Conservation (phyloP, 2,113 vertebrate species). For the Scopus umbretta region DNA sequence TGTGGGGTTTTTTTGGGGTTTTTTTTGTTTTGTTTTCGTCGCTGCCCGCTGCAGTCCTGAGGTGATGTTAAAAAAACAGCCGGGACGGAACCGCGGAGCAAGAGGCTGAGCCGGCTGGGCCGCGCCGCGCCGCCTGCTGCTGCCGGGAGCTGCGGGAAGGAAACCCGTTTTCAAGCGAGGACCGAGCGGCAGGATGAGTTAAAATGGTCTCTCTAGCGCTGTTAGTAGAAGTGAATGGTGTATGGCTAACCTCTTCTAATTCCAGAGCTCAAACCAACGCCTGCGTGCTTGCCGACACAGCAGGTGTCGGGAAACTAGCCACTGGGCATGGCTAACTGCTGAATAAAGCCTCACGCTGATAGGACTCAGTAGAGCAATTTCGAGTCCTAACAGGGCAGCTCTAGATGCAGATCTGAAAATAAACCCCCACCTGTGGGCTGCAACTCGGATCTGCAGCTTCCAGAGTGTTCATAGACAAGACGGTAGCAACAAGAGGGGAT, state of each 20-base stretch:
- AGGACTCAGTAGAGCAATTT: rapidly evolving
- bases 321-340: background rate
- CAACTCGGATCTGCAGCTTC: background rate
- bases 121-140: too few relatives aligned
- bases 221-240: background rate
- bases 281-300: rapidly evolving
- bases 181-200: background rate
- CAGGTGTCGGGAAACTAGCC: too few relatives aligned
- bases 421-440: background rate
- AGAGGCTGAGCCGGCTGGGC: too few relatives aligned
- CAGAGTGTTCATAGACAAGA: rapidly evolving
- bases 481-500: background rate
- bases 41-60: background rate
- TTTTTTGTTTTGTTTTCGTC: too few relatives aligned
- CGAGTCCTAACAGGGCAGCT: background rate
- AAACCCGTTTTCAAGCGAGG: background rate
- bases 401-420: background rate
- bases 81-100: background rate
- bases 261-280: background rate
- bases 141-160: background rate
- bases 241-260: background rate
- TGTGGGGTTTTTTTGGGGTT: too few relatives aligned
- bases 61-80: rapidly evolving
- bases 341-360: rapidly evolving
- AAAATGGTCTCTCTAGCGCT: background rate